A percentile compares a stretch with the other conserved stretches of the same genome.
phyloP scores from a whole-genome alignment of 2,113 vertebrate genomes.

The Ceyx melanurus region DNA sequence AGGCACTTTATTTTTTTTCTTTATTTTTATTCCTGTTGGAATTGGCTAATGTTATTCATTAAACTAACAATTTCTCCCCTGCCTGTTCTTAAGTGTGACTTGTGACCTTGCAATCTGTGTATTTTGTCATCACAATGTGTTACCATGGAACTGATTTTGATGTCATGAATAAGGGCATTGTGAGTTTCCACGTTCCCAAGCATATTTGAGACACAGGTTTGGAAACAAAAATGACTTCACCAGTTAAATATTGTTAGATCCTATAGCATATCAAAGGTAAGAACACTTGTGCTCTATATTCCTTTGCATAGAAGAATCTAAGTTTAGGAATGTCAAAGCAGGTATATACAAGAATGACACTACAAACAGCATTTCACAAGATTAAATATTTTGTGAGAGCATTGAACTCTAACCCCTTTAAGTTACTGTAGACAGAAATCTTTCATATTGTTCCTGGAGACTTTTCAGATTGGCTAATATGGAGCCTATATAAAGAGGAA shows the following conservation, averaged over 20 bases:
- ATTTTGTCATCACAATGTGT: slow-evolving; percentile 75
- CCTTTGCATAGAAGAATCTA: slow-evolving; percentile 57
- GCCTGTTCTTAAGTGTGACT: slow-evolving; percentile 72
- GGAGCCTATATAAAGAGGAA: slow-evolving; percentile 6
- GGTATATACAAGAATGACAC: slow-evolving; percentile 50
- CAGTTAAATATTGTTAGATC: slow-evolving; percentile 75
- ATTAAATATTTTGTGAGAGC: slow-evolving; percentile 56
- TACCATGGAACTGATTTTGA: slow-evolving; percentile 74
- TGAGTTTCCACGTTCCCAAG: slow-evolving; percentile 73
- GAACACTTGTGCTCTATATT: slow-evolving; percentile 67
- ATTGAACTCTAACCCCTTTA: slow-evolving; percentile 56
- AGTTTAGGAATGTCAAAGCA: slow-evolving; percentile 65
- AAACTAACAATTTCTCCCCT: slow-evolving; percentile 69
- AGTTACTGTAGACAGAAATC: slow-evolving; percentile 43
- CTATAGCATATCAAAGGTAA: slow-evolving; percentile 68
- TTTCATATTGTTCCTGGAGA: slow-evolving; percentile 34
- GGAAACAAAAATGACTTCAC: slow-evolving; percentile 75
- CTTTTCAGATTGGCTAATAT: slow-evolving; percentile 31
- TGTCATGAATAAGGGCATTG: slow-evolving; percentile 78
- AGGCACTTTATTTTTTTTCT: slow-evolving; percentile 56
- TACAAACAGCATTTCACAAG: slow-evolving; percentile 60
- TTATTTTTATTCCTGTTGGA: slow-evolving; percentile 65
- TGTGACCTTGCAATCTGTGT: slow-evolving; percentile 76
- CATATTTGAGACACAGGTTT: slow-evolving; percentile 70
- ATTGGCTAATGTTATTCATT: slow-evolving; percentile 72